Evolutionary conservation across 2,888 invertebrate genomes (phyloP), one percentile per base, ranked within the genome.

Genomic region (Dendrolimus houi): DNA sequence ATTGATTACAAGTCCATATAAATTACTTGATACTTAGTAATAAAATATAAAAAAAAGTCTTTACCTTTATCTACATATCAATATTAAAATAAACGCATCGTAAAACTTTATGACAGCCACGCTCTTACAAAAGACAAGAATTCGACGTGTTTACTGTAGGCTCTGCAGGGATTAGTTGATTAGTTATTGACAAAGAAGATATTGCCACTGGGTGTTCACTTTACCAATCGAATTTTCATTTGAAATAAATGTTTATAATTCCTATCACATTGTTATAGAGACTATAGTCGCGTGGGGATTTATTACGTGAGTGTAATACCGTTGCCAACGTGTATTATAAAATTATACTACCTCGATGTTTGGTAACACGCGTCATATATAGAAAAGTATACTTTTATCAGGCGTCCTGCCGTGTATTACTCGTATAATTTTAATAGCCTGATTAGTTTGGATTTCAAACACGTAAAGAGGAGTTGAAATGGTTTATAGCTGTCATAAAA

Each of bases 401-500:
- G 68, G 69, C 74, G 72, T 73, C 74, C 77, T 72, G 76, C 75
- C 65, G 77, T 62, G 77, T 70, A 65, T 72, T 68, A 74, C 73
- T 79, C 77, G 70, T 81, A 81, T 83, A 83, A 79, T 79, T 81
- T 83, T 86, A 83, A 83, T 82, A 69, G 73, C 76, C 79, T 79
- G 83, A 86, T 87, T 86, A 83, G 80, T 75, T 80, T 73, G 71
- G 72, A 71, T 75, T 79, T 77, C 77, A 70, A 80, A 82, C 79
- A 80, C 79, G 81, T 85, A 82, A 83, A 83, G 77, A 74, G 67
- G 72, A 72, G 70, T 74, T 75, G 57, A 75, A 76, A 78, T 74
- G 72, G 72, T 82, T 83, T 83, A 83, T 79, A 67, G 66, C 62
- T 55, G 57, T 65, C 70, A 70, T 82, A 75, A 80, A 79, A 74